Percentiles rank a stretch among this genome's conserved stretches.
Evolutionary conservation across 2,113 vertebrate species (phyloP).

Genomic region (Corythornis cristatus): DNA sequence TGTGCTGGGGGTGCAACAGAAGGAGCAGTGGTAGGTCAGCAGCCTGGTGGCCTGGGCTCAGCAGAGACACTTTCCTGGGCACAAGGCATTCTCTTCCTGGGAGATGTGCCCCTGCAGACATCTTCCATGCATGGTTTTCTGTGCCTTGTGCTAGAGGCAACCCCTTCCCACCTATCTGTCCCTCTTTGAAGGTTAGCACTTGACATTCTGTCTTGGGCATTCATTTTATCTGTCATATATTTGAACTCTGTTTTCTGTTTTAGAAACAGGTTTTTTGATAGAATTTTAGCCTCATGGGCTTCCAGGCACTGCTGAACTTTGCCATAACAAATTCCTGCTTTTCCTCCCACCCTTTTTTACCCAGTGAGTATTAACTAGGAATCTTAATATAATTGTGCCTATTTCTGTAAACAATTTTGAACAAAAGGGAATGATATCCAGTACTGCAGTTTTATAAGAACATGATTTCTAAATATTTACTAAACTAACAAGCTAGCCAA

Average conservation of each 20-base stretch:
- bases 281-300: background rate
- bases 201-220: background rate
- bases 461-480: constrained; percentile 55
- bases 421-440: background rate
- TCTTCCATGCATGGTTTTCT: background rate
- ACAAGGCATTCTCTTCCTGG: background rate
- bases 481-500: constrained; percentile 1
- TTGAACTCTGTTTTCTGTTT: background rate
- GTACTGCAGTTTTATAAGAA: background rate
- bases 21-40: background rate
- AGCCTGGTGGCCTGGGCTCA: background rate
- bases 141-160: background rate
- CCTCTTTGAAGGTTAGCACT: background rate
- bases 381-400: background rate
- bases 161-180: background rate
- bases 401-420: constrained; percentile 20
- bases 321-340: background rate
- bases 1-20: background rate
- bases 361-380: background rate
- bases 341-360: background rate
- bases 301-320: background rate
- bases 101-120: background rate
- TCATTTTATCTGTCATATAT: background rate
- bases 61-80: background rate
- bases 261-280: background rate